phyloP scores from a whole-genome alignment of 1,140 invertebrate species.

The Aphidius ervi region DNA sequence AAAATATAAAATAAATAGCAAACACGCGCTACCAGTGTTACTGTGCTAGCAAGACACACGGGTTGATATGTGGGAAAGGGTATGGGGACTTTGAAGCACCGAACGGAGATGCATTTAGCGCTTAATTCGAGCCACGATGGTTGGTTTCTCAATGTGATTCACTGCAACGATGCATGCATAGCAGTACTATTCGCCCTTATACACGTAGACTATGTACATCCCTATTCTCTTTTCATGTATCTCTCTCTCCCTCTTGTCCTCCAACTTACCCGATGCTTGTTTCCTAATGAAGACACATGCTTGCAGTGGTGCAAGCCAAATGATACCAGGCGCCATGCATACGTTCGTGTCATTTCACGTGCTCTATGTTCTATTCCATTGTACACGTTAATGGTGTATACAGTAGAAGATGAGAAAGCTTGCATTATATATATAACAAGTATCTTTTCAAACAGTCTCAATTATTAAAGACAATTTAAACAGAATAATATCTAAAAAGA shows the following conservation, averaged over 20 bases:
- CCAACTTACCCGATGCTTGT: constrained; percentile 11
- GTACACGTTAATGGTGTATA: constrained; percentile 35
- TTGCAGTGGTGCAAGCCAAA: constrained; percentile 40
- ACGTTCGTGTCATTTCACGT: constrained; percentile 35
- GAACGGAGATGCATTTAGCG: constrained; percentile 39
- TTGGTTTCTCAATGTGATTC: constrained; percentile 43
- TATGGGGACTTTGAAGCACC: constrained; percentile 16
- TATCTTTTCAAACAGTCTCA: no score
- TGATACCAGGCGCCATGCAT: constrained; percentile 39
- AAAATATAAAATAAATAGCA: neutral
- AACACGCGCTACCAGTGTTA: constrained; percentile 11
- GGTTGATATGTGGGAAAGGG: neutral
- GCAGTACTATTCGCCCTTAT: constrained; percentile 2
- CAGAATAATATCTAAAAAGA: no score
- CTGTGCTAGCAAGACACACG: neutral
- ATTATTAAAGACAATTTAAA: no score
- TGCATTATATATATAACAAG: no score
- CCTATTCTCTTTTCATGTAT: no score
- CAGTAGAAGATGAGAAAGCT: constrained; percentile 1
- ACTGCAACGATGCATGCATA: constrained; percentile 31
- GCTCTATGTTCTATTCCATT: constrained; percentile 35
- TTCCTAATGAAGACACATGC: constrained; percentile 46
- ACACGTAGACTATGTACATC: no score
- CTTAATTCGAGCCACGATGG: constrained; percentile 42
- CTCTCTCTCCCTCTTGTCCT: neutral